phyloP scores from a whole-genome alignment of 2,113 vertebrate genomes.

The Eurypyga helias region DNA sequence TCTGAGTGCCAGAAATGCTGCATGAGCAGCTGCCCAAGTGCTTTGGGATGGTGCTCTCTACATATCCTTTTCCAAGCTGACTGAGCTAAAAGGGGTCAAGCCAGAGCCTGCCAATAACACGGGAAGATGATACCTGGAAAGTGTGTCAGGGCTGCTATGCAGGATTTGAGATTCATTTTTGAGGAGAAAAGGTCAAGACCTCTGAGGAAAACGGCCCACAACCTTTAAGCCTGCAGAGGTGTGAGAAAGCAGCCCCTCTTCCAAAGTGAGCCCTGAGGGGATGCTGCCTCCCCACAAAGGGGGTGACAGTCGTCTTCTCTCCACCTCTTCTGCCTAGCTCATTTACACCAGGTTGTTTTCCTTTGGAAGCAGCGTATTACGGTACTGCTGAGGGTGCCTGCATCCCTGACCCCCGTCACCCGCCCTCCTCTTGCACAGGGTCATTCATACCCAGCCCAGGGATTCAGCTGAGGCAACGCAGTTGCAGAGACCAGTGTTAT shows the following conservation, averaged over 20 bases:
- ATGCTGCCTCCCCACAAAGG: neutral
- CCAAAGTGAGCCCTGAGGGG: accelerated
- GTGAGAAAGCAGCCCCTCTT: neutral
- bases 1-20: neutral
- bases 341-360: neutral
- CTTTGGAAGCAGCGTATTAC: neutral
- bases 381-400: neutral
- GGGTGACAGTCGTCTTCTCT: neutral
- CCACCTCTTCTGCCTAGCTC: neutral
- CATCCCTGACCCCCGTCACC: neutral
- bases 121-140: neutral
- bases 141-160: neutral
- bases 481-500: neutral
- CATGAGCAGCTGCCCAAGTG: neutral
- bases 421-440: accelerated
- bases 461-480: accelerated
- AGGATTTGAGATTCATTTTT: neutral
- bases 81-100: slow-evolving; percentile 11
- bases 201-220: accelerated
- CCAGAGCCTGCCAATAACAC: neutral
- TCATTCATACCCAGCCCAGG: accelerated
- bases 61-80: neutral
- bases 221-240: neutral
- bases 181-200: neutral
- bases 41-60: neutral